phyloP scores from a whole-genome alignment of 2,888 invertebrate species.

The Pseudococcus jackbeardsleyi region DNA sequence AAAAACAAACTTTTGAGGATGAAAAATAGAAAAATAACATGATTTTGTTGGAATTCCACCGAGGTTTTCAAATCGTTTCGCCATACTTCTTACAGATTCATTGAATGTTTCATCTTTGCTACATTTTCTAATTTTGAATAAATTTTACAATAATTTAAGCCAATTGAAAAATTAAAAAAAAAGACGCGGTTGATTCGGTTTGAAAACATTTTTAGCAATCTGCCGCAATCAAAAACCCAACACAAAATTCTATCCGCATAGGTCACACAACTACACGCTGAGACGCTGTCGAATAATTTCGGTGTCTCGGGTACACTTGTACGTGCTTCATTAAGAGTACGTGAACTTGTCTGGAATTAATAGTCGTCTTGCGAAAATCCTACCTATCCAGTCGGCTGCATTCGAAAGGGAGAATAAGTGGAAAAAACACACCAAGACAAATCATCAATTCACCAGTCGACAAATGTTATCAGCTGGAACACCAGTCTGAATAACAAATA shows the following conservation, averaged over 20 bases:
- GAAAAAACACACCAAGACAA: neutral
- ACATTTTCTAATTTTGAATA: no score
- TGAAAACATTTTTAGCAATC: no score
- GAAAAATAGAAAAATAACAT: no score
- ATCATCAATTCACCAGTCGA: conserved; percentile 38
- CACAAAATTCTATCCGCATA: neutral
- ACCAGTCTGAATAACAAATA: conserved; percentile 28
- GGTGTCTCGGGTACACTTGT: neutral
- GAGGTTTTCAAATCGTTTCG: no score
- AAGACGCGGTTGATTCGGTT: no score
- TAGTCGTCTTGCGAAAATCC: conserved; percentile 1
- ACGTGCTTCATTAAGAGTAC: conserved; percentile 14
- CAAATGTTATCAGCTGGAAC: conserved; percentile 37
- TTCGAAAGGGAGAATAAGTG: neutral
- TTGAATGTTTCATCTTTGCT: no score
- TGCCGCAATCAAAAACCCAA: neutral
- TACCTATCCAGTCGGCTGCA: neutral
- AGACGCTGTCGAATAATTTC: neutral
- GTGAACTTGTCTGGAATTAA: conserved; percentile 30
- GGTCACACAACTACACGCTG: neutral
- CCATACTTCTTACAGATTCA: no score
- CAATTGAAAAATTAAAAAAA: no score
- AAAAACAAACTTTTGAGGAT: no score
- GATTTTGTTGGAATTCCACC: no score
- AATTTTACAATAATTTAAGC: no score